phyloP scores from a whole-genome alignment of 1,140 invertebrate species.

The Polypedilum pembai region DNA sequence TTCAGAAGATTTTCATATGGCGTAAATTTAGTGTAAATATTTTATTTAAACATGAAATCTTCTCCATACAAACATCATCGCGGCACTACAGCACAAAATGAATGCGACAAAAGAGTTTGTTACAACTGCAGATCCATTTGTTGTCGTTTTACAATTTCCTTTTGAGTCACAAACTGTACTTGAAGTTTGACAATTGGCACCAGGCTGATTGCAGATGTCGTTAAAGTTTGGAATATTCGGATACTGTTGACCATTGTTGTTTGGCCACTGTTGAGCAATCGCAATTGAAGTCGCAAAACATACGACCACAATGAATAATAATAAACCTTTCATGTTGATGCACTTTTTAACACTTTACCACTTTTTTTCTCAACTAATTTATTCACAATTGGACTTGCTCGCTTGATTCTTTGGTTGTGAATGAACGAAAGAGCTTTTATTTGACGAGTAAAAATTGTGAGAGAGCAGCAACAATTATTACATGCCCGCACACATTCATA shows the following conservation, averaged over 20 bases:
- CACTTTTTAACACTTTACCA: too few species aligned
- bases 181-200: neutral
- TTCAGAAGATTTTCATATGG: too few species aligned
- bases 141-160: neutral
- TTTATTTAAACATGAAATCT: neutral
- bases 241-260: neutral
- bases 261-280: neutral
- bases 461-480: too few species aligned
- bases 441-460: too few species aligned
- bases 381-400: too few species aligned
- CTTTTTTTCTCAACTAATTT: too few species aligned
- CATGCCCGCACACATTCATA: too few species aligned
- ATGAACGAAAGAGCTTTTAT: too few species aligned
- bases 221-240: neutral
- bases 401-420: too few species aligned
- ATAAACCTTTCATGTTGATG: neutral
- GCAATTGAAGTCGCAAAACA: neutral
- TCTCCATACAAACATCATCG: neutral
- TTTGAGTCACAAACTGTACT: neutral
- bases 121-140: neutral
- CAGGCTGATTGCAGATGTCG: neutral
- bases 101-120: neutral
- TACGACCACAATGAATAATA: neutral
- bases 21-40: too few species aligned
- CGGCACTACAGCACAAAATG: neutral